A percentile compares a stretch with the other conserved stretches of the same genome.
Evolutionary conservation across 2,888 invertebrate genomes (phyloP).

Genomic region (Tuberolachnus salignus): DNA sequence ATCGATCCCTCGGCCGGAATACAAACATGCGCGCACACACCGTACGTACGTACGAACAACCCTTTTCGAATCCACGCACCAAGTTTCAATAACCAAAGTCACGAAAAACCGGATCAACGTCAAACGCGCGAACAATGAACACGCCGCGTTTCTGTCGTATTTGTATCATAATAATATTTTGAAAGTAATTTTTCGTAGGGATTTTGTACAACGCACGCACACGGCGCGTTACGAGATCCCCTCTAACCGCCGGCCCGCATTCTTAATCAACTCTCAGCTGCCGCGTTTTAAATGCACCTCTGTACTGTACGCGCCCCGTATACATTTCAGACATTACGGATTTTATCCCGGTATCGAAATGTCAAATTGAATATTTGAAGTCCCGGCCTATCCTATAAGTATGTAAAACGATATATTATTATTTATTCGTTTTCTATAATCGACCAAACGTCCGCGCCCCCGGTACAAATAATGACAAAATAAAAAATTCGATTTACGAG

Average conservation of each 20-base stretch:
- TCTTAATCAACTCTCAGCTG: conserved; percentile 53
- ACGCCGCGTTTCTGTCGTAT: conserved; percentile 37
- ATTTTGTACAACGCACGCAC: conserved; percentile 7
- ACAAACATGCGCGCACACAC: not conserved
- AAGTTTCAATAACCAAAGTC: conserved; percentile 48
- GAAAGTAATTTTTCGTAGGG: conserved; percentile 35
- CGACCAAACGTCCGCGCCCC: no score
- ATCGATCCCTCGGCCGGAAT: conserved; percentile 38
- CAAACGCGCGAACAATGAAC: conserved; percentile 37
- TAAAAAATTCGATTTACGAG: no score
- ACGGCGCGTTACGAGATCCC: not conserved
- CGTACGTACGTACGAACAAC: not conserved
- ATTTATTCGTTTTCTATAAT: no score
- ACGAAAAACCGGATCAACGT: conserved; percentile 49
- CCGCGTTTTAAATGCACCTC: conserved; percentile 36
- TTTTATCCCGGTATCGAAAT: not conserved
- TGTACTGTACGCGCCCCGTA: no score
- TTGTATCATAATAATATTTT: conserved; percentile 24
- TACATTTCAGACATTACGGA: not conserved
- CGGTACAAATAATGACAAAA: no score
- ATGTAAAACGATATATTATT: no score
- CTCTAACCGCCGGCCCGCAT: not conserved
- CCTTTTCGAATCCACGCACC: conserved; percentile 39
- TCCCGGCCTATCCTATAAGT: no score
- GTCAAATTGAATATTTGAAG: no score